These are phyloP conservation scores for Drosophila trapezifrons DNA, from an alignment of 1,140 invertebrate genomes.

Conservation along the genomic window DNA sequence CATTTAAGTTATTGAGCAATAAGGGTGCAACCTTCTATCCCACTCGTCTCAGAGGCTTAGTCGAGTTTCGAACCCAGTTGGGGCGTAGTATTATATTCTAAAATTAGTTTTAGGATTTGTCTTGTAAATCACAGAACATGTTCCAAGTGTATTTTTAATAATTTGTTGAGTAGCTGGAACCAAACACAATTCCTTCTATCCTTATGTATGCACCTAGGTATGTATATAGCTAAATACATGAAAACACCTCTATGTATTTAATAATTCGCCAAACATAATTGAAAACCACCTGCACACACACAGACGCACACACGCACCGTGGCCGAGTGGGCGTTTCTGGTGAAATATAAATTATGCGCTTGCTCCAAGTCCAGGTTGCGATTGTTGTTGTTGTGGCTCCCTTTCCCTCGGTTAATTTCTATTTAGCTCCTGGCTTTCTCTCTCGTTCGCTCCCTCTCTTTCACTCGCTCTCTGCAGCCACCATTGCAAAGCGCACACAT, in stretches of 20 bases:
- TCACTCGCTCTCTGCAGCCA: conserved; percentile 24
- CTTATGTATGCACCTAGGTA: conserved; percentile 1
- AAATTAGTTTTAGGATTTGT: background rate
- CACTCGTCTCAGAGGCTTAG: too few species aligned
- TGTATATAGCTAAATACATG: conserved; percentile 6
- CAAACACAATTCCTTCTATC: conserved; percentile 5
- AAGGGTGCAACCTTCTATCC: too few species aligned
- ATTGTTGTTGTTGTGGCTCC: conserved; percentile 49
- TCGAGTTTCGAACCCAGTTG: too few species aligned
- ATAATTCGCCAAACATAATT: conserved; percentile 31
- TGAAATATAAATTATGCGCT: conserved; percentile 74
- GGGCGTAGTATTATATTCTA: background rate
- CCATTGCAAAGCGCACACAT: conserved; percentile 24
- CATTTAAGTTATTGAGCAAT: too few species aligned
- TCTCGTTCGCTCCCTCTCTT: conserved; percentile 5
- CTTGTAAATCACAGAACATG: background rate
- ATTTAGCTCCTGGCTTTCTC: conserved; percentile 33
- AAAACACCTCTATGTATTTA: conserved; percentile 20
- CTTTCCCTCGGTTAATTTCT: conserved; percentile 54
- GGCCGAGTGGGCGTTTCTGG: conserved; percentile 55
- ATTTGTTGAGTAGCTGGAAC: background rate
- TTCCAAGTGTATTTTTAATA: conserved; percentile 4
- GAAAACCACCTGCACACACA: conserved; percentile 36
- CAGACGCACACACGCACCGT: conserved; percentile 14
- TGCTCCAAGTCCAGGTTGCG: conserved; percentile 47